These are phyloP conservation scores for Mormyrus hasselquistii DNA, from an alignment of 2,797 vertebrate genomes.

Conservation along the genomic window DNA sequence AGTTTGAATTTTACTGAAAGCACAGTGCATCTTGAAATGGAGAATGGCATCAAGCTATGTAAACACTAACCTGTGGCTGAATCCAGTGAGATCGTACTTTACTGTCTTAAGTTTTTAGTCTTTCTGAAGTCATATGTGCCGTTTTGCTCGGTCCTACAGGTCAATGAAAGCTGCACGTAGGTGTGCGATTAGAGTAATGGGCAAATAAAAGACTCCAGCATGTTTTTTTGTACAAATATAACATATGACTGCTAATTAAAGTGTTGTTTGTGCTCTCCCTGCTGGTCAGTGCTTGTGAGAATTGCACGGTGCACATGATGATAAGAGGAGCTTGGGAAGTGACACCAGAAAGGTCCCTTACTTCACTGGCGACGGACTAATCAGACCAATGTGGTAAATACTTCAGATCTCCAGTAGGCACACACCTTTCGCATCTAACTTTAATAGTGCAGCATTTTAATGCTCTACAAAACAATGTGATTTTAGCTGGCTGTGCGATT, in stretches of 20 bases:
- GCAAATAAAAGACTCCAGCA: conserved; percentile 15
- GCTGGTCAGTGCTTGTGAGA: neutral
- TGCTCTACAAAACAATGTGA: neutral
- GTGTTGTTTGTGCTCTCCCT: conserved; percentile 25
- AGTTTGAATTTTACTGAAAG: neutral
- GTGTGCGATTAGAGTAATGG: conserved; percentile 21
- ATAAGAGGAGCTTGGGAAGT: neutral
- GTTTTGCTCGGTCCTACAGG: neutral
- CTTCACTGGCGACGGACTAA: neutral
- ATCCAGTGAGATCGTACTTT: neutral
- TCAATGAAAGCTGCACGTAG: neutral
- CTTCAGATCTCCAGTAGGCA: neutral
- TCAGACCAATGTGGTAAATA: neutral
- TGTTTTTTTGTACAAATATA: conserved; percentile 47
- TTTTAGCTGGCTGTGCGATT: neutral
- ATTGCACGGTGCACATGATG: neutral
- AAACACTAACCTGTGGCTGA: neutral
- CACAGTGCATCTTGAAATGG: neutral
- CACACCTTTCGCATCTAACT: neutral
- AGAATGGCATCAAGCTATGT: neutral
- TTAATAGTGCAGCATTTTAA: neutral
- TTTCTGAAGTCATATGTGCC: neutral
- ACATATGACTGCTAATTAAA: conserved; percentile 48
- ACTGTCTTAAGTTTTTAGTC: neutral
- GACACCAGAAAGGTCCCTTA: neutral